Evolutionary conservation across 2,113 vertebrate genomes (phyloP), one percentile per base, ranked within the genome.

Genomic region (Prinia subflava): DNA sequence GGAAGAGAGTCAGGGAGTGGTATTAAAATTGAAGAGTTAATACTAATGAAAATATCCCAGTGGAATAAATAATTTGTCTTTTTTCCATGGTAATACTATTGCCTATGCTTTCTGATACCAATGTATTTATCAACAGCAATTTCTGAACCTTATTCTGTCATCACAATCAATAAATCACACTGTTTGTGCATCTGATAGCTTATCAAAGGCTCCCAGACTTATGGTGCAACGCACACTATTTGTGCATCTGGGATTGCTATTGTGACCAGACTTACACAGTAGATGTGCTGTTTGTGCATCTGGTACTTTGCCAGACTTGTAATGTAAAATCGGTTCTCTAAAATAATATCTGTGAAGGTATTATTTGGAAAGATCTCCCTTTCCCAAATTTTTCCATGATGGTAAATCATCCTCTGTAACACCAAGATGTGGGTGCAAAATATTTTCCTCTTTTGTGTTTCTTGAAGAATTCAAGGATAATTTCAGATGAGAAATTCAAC

Each of bases 1-100:
- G n/a, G 62, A 44, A 62, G 5, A 28, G 3, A 9, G 13, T 60
- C 2, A 11, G 16, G 3, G 4, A 13, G 28, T 35, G 1, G 31
- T 56, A 79, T 9, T 17, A 69, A 74, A 55, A 85, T 46, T 22
- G 63, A 53, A 35, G 14, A 52, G 25, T 17, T 42, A n/a, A 30
- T 37, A 28, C 7, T 13, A 2, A 9, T 27, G 25, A 75, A 92
- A 70, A 70, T 60, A 83, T 65, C 4, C 7, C 17, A 74, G 3
- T 23, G 28, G 13, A 52, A 56, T 31, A 76, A 62, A 62, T 42
- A 76, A 31, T 17, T 5, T 7, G 18, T 25, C 3, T 53, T 69
- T 47, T 35, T 89, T 69, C 11, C 20, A 41, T 20, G 8, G 30
- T 42, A 31, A 41, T 62, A 55, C 3, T 31, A 41, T 19, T 83